Evolutionary conservation across 1,140 invertebrate species (phyloP), one percentile per base, ranked within the genome.

Genomic region (Temnothorax nylanderi): DNA sequence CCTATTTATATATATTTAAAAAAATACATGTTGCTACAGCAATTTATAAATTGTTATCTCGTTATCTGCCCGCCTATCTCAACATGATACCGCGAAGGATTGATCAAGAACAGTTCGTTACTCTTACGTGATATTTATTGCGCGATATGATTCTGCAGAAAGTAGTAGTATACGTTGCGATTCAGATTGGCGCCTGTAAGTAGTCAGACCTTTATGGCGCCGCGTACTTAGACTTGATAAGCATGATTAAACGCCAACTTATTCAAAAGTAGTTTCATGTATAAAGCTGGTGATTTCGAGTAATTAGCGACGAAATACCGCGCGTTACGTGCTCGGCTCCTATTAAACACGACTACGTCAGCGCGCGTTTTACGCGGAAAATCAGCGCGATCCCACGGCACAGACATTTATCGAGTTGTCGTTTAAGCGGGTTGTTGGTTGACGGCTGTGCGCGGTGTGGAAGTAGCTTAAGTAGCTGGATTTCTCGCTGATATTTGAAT

Each of bases 401-500:
- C 26, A 74, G 80, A 60, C 80, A 84, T 84, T 84, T 84, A 84
- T 84, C 80, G 32, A 84, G 80, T 84, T 84, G 80, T 84, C 69
- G 80, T 74, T 84, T 75, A 84, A 84, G 80, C 80, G 80, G 80
- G 80, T 84, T 84, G 80, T 32, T 37, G 69, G 69, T 75, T 75
- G 80, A 84, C 69, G 80, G 69, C 69, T 84, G 26, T 26, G 69
- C 80, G 80, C 69, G 54, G 10, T 75, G 80, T 75, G 80, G 80
- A 90, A 80, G 80, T 86, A 88, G 91, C 88, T 92, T 91, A 93
- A 93, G 92, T 89, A 87, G 90, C 76, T 88, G 89, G 93, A 93
- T 93, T 89, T 92, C 91, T 90, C 93, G 91, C 87, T 92, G 93
- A 93, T 94, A 93, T 93, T 94, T 93, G 92, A 95, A 95, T 94